Evolutionary conservation across 1,140 invertebrate species (phyloP).

Genomic region (Aphidius gifuensis): DNA sequence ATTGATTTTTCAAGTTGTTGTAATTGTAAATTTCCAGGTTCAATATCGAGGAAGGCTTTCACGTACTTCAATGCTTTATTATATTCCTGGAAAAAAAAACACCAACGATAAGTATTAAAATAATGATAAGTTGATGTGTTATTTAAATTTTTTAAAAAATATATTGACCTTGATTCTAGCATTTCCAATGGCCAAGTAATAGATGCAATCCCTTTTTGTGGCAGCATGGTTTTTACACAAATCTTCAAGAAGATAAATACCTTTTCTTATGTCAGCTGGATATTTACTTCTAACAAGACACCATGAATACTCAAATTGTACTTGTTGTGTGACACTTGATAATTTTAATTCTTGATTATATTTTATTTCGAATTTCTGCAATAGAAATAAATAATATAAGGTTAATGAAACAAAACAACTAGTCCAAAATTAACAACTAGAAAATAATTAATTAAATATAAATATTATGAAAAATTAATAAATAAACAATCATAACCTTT

Average conservation of each 20-base stretch:
- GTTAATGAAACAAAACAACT: too few species aligned
- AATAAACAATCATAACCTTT: too few species aligned
- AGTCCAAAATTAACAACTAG: too few species aligned
- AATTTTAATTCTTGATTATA: conserved; percentile 76
- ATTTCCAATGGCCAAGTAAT: conserved; percentile 90
- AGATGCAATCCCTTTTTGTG: conserved; percentile 86
- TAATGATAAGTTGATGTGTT: too few species aligned
- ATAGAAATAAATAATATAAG: conserved; percentile 24
- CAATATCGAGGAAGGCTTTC: conserved; percentile 77
- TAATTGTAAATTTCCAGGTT: conserved; percentile 90
- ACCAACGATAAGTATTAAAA: background rate
- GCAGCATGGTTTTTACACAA: conserved; percentile 74
- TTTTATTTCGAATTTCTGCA: conserved; percentile 82
- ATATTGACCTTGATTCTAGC: conserved; percentile 70
- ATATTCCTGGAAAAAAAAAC: conserved; percentile 66
- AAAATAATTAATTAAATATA: too few species aligned
- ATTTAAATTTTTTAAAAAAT: too few species aligned
- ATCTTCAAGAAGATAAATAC: conserved; percentile 82
- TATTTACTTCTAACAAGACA: conserved; percentile 88
- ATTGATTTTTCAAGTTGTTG: conserved; percentile 74
- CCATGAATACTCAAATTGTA: conserved; percentile 94
- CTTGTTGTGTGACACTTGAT: conserved; percentile 69
- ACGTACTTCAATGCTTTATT: conserved; percentile 78
- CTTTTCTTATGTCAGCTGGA: conserved; percentile 84
- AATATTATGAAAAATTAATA: too few species aligned